Base-by-base conservation (phyloP, 2,113 vertebrate genomes). In the Myotis davidii region DNA sequence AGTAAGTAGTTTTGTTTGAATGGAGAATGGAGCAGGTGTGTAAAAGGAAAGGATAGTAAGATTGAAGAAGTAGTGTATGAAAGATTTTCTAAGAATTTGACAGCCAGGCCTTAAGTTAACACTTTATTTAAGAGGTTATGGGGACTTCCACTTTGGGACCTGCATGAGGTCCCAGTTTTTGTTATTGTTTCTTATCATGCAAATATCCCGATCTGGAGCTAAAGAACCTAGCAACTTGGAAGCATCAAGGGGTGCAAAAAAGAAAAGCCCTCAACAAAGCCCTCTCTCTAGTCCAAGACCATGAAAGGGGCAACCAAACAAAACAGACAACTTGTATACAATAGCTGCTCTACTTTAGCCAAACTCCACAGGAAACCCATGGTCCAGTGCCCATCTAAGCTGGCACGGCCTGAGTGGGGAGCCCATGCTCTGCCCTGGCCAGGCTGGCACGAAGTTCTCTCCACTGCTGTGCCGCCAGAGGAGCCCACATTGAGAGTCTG, bases 21-120 rank as follows among this genome's bases (percentile, higher is more conserved):
- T 14, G n/a, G 7, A 37, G 27, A 37, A 9, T 78, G 18, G 17
- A 52, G 16, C 0, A 0, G 20, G 9, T n/a, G 5, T 29, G 1
- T 56, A n/a, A 76, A 70, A 3, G n/a, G 27, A 8, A 23, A 10
- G 4, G 8, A 45, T 6, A 32, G 29, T 16, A 79, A 59, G 5
- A 50, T 32, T 27, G 18, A 48, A 76, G 34, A 83, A 20, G 6
- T 18, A 37, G 3, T 56, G n/a, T n/a, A n/a, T n/a, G n/a, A n/a
- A n/a, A n/a, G n/a, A n/a, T n/a, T n/a, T n/a, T n/a, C n/a, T n/a
- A 48, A 32, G 23, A 42, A 42, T 83, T 12, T 67, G 10, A 27
- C 3, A 76, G 25, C 59, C 21, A 84, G 59, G 8, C 34, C 69
- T 70, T 61, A n/a, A 88, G 16, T 45, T 81, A 12, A 17, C 8